Evolutionary conservation across 2,113 vertebrate genomes (phyloP), one percentile per base, ranked within the genome.

Genomic region (Ailuropoda melanoleuca): DNA sequence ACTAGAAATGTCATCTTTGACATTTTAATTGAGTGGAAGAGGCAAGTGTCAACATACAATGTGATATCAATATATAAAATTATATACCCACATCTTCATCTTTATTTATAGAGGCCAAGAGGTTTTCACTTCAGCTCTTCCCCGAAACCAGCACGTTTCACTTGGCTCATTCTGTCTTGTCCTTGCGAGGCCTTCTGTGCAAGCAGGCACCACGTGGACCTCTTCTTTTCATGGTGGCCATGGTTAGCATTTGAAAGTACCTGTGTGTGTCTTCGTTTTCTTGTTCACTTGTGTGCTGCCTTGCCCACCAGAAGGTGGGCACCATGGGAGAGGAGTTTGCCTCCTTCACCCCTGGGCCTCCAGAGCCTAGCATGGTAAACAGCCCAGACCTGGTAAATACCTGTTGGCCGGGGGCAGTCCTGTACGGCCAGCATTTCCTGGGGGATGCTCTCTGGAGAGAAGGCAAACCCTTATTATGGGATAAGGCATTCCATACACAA

Each of bases 191-290:
- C 43, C 21, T 8, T 26, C 43, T n/a, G 7, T 6, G 0, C 31
- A 78, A 26, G 9, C 6, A 24, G 6, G 24, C 7, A 2, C 15
- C 4, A 0, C 23, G 0, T 0, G 29, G 11, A 8, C 12, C 12
- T 56, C 66, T 66, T 5, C 6, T 19, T 9, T 5, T 18, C 72
- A 3, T 6, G 8, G 24, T 24, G 10, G 60, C 53, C 50, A 1
- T 17, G 1, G 3, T n/a, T 37, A 14, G 24, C 58, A 8, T 18
- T 48, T 56, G n/a, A 77, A 50, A 11, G 29, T 3, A 10, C 74
- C 58, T 23, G 24, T 21, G 56, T 5, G 17, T 24, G 13, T 34
- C 74, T 2, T 29, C 43, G 8, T 29, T 34, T 56, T 11, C 75
- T 26, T 4, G 10, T 2, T 85, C 15, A 11, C 21, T 29, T 9